Evolutionary conservation across 2,888 invertebrate species (phyloP), one percentile per base, ranked within the genome.

Genomic region (Leucozona laternaria): DNA sequence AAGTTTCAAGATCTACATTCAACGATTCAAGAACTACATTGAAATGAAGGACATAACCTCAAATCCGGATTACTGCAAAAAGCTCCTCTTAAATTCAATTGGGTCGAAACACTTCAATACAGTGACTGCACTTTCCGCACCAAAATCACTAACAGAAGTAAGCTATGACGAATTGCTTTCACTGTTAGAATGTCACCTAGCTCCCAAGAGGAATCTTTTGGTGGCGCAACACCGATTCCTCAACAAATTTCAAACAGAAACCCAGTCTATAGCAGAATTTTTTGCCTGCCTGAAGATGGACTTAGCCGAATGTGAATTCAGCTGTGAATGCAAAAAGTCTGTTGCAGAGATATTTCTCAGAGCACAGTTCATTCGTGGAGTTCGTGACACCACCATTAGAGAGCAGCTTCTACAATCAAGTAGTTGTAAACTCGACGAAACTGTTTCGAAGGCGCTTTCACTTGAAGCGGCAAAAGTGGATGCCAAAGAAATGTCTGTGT

Each of bases 381-480:
- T 68, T 22, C 15, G 34, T 37, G 68, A 50, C 50, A 50, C 0
- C 22, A 50, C 0, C 13, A 50, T 6, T 0, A 22, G 50, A 22
- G 48, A 48, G 2, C 48, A 22, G 1, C 22, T 22, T 0, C 50
- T 50, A 13, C 50, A 50, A 50, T 22, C 50, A 50, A 50, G 13
- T 7, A 22, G 1, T 50, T 50, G 22, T 13, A 50, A 50, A 0
- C 22, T 50, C 50, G 50, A 50, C 6, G 50, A 50, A 50, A 50
- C 22, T 13, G 50, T 55, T 25, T 20, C 43, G 31, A 57, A 71
- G 6, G 78, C 85, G 22, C n/a, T 78, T 13, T 22, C 70, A 20
- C 66, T 81, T 2, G 85, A 86, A 31, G 77, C 85, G 0, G 77
- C 80, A 2, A 80, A 48, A 78, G 6, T 70, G 15, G 62, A 78